Base-by-base conservation (phyloP, 2,888 invertebrate genomes). In the Thereva unica region DNA sequence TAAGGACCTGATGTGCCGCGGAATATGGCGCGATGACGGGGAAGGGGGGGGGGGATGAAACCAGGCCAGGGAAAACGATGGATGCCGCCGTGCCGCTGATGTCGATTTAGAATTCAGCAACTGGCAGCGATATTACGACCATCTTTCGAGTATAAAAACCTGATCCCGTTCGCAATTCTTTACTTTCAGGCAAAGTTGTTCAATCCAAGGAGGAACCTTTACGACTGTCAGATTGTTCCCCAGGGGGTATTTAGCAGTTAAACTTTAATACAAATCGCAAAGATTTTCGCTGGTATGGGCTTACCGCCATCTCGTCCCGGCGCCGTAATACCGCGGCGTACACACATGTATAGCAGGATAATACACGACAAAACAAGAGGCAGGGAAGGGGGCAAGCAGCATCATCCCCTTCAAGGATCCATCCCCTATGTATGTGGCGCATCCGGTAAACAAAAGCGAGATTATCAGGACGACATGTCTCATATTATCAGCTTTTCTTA, bases 251-350 rank as follows among this genome's bases (percentile, higher is more conserved):
- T 68, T 68, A 68, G 54, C 40, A 59, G 65, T 68, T 65, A 68
- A 68, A 68, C 55, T 68, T 68, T 57, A 68, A 68, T 66, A 66
- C 65, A 68, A 68, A 68, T 59, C 65, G 59, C 65, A 40, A 61
- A 50, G 67, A 56, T 65, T 65, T 68, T 53, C 23, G 49, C 57
- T 64, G 45, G 54, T 47, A 55, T 65, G 55, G 54, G 45, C 49
- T 65, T 49, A 47, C 8, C 50, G n/a, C 38, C 50, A 47, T 47
- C 59, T 10, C 5, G 23, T 2, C 47, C 34, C 45, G n/a, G 41
- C 38, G 35, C 5, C 8, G 9, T 5, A 10, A n/a, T 47, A 47
- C 10, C 9, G 9, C 5, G 47, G 12, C 5, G 12, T 47, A 12
- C 10, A 47, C 10, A 40, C 49, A 38, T 37, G 49, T 47, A 37